Conservation (phyloP, 2,113 vertebrate genomes). For the Etheostoma spectabile region DNA sequence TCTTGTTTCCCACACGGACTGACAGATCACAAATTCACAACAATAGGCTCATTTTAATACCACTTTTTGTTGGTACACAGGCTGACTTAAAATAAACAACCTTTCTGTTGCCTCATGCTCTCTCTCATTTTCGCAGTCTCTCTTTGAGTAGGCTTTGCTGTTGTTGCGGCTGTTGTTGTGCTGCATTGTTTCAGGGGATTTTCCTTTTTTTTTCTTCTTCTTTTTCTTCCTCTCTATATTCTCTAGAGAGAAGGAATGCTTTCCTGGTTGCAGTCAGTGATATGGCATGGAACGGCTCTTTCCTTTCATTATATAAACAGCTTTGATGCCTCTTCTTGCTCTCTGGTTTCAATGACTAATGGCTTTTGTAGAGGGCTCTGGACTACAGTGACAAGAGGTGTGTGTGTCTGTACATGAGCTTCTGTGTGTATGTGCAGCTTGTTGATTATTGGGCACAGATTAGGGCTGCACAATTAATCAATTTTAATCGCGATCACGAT, state of each 20-base stretch:
- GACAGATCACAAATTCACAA: conserved; percentile 80
- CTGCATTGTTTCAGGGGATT: conserved; percentile 79
- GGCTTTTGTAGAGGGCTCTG: conserved; percentile 78
- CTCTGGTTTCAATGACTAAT: conserved; percentile 77
- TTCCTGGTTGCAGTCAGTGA: conserved; percentile 79
- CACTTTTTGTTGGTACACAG: conserved; percentile 75
- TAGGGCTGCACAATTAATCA: no score
- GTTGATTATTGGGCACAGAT: no score
- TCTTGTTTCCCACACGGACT: conserved; percentile 69
- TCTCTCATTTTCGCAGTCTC: conserved; percentile 65
- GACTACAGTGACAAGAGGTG: conserved; percentile 71
- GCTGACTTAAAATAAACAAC: conserved; percentile 83
- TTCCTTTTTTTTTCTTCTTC: conserved; percentile 51
- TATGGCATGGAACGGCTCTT: conserved; percentile 73
- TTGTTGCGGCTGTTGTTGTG: conserved; percentile 70
- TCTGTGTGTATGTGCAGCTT: conserved; percentile 24
- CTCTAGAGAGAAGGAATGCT: conserved; percentile 72
- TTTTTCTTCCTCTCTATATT: conserved; percentile 71
- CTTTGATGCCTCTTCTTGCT: conserved; percentile 80
- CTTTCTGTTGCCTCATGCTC: conserved; percentile 70
- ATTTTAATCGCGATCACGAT: no score
- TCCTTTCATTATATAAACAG: conserved; percentile 83
- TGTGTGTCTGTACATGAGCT: conserved; percentile 31
- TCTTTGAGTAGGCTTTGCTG: conserved; percentile 60
- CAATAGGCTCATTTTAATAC: conserved; percentile 79